Conservation (phyloP, 2,113 vertebrate species). For the Sinocyclocheilus maitianheensis region DNA sequence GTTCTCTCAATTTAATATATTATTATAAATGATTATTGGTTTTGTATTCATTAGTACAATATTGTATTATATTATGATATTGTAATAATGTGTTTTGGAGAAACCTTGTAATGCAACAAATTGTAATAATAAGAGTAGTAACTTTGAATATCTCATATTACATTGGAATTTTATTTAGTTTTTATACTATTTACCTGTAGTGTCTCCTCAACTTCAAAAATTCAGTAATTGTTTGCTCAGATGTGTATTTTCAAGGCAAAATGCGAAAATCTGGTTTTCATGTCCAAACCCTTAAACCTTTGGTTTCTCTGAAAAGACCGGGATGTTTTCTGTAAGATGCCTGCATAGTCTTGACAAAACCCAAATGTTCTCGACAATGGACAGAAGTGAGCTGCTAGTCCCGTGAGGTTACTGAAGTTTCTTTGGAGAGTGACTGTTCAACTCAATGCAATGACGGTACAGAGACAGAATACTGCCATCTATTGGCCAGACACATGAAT, state of each 20-base stretch:
- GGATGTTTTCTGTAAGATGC: neutral
- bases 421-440: neutral
- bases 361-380: neutral
- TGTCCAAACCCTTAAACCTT: neutral
- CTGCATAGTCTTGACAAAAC: neutral
- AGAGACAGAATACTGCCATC: constrained; percentile 69
- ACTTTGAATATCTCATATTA: neutral
- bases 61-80: too few species aligned
- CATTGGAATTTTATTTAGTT: neutral
- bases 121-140: neutral
- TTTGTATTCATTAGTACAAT: neutral
- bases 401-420: neutral
- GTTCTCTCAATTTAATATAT: neutral
- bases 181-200: neutral
- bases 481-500: constrained; percentile 60
- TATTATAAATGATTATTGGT: neutral
- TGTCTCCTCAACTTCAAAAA: neutral
- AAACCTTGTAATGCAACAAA: neutral
- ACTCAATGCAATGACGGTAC: neutral
- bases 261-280: neutral
- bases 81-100: neutral
- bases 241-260: neutral
- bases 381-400: neutral
- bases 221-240: neutral
- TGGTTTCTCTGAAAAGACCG: neutral